Percentiles rank a stretch among this genome's conserved stretches.
phyloP scores from a whole-genome alignment of 2,113 vertebrate species.

The Romanogobio albipinnatus region DNA sequence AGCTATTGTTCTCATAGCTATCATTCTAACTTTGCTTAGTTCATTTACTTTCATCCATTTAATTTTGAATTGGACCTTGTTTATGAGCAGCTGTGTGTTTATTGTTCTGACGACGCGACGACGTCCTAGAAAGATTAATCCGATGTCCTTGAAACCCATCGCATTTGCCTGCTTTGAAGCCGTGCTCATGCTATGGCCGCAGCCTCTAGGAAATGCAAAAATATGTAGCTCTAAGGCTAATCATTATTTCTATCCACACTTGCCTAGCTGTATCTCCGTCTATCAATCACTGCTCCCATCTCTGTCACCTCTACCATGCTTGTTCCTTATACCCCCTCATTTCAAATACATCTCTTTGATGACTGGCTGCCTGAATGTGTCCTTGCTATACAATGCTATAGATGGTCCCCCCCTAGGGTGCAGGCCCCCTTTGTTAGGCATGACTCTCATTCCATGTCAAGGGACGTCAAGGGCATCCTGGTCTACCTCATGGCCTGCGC shows the following conservation, averaged over 20 bases:
- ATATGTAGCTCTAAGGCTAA: conserved; percentile 21
- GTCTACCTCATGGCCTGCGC: background rate
- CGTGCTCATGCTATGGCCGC: background rate
- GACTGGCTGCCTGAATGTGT: background rate
- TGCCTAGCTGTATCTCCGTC: conserved; percentile 19
- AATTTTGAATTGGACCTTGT: background rate
- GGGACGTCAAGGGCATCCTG: conserved; percentile 32
- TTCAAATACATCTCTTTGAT: conserved; percentile 22
- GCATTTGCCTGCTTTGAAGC: conserved; percentile 20
- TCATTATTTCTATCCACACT: conserved; percentile 13
- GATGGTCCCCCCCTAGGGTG: conserved; percentile 25
- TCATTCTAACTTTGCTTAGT: background rate
- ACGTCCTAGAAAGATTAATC: background rate
- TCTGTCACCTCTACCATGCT: conserved; percentile 12
- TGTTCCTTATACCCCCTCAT: background rate
- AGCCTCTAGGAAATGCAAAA: conserved; percentile 44
- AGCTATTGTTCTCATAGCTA: too few species aligned
- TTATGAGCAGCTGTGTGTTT: background rate
- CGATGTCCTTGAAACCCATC: conserved; percentile 30
- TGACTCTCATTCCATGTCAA: background rate
- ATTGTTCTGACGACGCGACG: background rate
- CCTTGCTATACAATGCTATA: conserved; percentile 43
- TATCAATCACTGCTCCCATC: conserved; percentile 7
- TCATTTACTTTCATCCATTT: background rate
- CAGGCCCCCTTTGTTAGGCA: conserved; percentile 1